phyloP scores from a whole-genome alignment of 2,113 vertebrate species.

The Alethe castanea region DNA sequence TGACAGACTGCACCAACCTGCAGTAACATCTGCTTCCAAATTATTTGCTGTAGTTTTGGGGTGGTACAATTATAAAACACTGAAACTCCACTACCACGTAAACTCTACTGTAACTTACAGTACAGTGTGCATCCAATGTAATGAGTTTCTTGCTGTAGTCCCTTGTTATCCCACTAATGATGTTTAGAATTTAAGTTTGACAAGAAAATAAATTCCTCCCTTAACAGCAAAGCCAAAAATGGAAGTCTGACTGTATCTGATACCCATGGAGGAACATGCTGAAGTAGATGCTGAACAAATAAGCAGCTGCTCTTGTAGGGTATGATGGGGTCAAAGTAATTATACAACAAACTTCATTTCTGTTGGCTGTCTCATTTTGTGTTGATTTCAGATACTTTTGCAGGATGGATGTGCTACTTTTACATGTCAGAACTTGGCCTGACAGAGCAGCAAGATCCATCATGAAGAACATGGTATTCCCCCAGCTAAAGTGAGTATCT shows the following conservation, averaged over 20 bases:
- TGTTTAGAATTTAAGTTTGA: not conserved
- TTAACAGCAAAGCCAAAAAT: not conserved
- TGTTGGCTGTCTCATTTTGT: not conserved
- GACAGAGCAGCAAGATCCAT: not conserved
- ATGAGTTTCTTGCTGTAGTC: not conserved
- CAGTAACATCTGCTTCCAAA: conserved; percentile 76
- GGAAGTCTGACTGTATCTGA: not conserved
- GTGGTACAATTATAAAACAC: conserved; percentile 71
- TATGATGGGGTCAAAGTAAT: not conserved
- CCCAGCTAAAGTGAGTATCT: not conserved
- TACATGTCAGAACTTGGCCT: not conserved
- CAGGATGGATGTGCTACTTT: not conserved
- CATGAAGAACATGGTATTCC: not conserved
- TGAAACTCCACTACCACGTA: conserved; percentile 50
- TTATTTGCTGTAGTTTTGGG: conserved; percentile 68
- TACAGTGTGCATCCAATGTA: not conserved
- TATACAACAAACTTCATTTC: not conserved
- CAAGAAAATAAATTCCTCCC: not conserved
- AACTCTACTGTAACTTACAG: not conserved
- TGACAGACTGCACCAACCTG: conserved; percentile 69
- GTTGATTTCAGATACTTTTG: not conserved
- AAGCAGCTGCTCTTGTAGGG: not conserved
- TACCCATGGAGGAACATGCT: not conserved
- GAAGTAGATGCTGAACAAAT: not conserved
- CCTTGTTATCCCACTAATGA: not conserved